Base-by-base conservation (phyloP, 2,113 vertebrate genomes). In the Albula goreensis region DNA sequence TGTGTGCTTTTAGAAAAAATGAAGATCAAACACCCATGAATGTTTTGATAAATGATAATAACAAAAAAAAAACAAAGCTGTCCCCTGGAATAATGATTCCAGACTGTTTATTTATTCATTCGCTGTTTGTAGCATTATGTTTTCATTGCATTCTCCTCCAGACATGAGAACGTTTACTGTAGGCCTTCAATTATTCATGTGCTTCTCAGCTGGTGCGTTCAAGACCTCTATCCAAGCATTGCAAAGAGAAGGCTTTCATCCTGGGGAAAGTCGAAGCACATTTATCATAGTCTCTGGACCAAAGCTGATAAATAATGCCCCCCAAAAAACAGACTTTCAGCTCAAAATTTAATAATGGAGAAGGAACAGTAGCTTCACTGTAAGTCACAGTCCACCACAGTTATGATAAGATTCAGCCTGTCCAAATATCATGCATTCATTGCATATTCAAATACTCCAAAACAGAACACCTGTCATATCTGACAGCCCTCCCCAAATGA, bases 181-280 rank as follows among this genome's bases (percentile, higher is more conserved):
- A 70, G 86, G 66, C 50, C 52, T 93, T 94, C 88, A 93, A 94
- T 94, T 92, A 95, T 94, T 93, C 86, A 95, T 91, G 83, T 19
- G 50, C 74, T 84, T 91, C 86, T 87, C 87, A 63, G 78, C 70
- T 56, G 3, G 41, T 85, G 74, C 22, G 53, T 57, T 74, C 57
- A 31, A 53, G 22, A 50, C 25, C 17, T n/a, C 51, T 49, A 53
- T 84, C 70, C 70, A 77, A 70, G 66, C 70, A n/a, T 53, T 74
- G 70, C n/a, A 84, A 66, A 48, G 82, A 83, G 52, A 51, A 57
- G 10, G 17, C 66, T 48, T 74, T 48, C 81, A 48, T 78, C 19
- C 50, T 31, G 11, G 70, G 83, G 48, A 85, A 89, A 83, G 82
- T 85, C 63, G 79, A 85, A 51, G 82, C 25, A 81, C 82, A 90